These are phyloP conservation scores for Dicroscelio sp. DNA, from an alignment of 2,888 invertebrate genomes.

Conservation along the genomic window DNA sequence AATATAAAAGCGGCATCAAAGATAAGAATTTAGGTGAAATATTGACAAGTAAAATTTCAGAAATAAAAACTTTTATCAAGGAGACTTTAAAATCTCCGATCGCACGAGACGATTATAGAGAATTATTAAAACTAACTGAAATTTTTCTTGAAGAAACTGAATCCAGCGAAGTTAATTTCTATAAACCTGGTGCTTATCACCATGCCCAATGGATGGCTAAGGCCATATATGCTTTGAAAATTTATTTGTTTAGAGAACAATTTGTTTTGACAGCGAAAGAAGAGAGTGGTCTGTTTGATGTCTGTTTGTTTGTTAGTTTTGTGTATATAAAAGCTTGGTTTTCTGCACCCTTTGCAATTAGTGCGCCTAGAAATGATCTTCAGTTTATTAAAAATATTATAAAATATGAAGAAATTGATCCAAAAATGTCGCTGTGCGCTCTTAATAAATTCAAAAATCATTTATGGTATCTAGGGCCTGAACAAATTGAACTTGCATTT, in stretches of 20 bases:
- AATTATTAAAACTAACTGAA: background rate
- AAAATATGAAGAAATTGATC: too few relatives aligned
- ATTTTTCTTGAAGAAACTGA: background rate
- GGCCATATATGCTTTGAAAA: background rate
- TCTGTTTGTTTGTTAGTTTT: constrained; percentile 5
- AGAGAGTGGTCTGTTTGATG: background rate
- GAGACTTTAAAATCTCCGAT: background rate
- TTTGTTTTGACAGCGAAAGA: background rate
- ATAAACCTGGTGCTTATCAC: constrained; percentile 13
- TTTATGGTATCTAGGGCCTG: too few relatives aligned
- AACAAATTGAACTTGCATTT: too few relatives aligned
- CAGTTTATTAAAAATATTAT: background rate
- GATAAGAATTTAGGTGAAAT: background rate
- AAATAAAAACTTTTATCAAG: too few relatives aligned
- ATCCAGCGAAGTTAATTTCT: constrained; percentile 2
- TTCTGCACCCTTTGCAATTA: background rate
- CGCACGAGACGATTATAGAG: background rate
- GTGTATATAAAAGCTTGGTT: background rate
- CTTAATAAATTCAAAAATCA: too few relatives aligned
- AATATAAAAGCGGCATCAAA: background rate
- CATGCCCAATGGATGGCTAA: constrained; percentile 22
- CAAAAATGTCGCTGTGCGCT: too few relatives aligned
- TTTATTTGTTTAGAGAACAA: constrained; percentile 3
- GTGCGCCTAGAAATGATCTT: background rate
- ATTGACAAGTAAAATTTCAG: background rate